Evolutionary conservation across 2,888 invertebrate species (phyloP).

Genomic region (Pammene fasciana): DNA sequence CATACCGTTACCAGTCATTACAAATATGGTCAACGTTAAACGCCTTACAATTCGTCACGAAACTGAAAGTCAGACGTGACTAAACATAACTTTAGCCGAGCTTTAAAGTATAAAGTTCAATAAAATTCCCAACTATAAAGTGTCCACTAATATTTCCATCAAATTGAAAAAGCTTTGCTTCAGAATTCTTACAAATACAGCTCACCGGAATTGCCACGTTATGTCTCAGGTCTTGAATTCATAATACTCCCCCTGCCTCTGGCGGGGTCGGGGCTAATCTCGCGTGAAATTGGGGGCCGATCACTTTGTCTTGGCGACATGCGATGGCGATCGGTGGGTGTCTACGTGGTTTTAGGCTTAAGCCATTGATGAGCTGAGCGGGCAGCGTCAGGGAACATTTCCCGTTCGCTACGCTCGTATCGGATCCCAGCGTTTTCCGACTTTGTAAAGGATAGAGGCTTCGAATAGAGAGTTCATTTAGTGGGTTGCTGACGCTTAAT

Average conservation of each 20-base stretch:
- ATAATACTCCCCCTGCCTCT: conserved; percentile 6
- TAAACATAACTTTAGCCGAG: no score
- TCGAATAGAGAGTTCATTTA: no score
- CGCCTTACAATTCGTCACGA: no score
- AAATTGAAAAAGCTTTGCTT: not conserved
- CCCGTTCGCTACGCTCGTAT: no score
- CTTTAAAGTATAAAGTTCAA: no score
- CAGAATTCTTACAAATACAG: not conserved
- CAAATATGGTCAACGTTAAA: no score
- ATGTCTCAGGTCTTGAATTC: conserved; percentile 27
- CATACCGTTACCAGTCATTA: no score
- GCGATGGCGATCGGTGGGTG: conserved; percentile 16
- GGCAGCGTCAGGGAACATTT: not conserved
- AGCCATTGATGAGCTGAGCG: conserved; percentile 9
- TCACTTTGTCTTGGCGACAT: conserved; percentile 29
- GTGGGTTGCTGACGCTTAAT: no score
- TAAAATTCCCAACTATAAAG: no score
- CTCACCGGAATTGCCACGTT: not conserved
- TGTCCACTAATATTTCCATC: not conserved
- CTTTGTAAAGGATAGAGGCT: no score
- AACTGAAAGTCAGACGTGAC: no score
- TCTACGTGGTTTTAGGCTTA: conserved; percentile 13
- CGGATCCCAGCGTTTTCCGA: no score
- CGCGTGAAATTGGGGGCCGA: conserved; percentile 35
- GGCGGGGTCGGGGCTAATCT: conserved; percentile 25